A percentile compares a stretch with the other conserved stretches of the same genome.
Evolutionary conservation across 2,113 vertebrate species (phyloP).

Genomic region (Coregonus clupeaformis): DNA sequence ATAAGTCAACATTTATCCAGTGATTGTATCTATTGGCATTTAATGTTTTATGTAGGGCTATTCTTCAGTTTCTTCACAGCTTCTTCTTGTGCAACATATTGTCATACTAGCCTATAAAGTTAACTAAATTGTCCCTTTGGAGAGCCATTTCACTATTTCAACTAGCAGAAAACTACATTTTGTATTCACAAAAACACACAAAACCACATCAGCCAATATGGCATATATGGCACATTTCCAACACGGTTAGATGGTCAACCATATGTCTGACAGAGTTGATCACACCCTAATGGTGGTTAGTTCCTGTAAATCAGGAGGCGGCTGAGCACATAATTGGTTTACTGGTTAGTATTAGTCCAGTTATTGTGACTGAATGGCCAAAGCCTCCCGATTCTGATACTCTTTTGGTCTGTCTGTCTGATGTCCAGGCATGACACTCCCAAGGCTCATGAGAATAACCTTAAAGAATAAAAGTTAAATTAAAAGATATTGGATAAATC

Average conservation of each 20-base stretch:
- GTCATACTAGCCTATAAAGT: no score
- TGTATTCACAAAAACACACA: no score
- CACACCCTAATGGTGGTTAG: conserved; percentile 24
- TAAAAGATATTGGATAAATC: no score
- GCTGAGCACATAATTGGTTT: conserved; percentile 63
- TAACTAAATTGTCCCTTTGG: no score
- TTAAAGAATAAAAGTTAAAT: no score
- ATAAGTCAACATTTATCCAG: background rate
- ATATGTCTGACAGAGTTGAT: conserved; percentile 20
- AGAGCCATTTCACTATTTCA: no score
- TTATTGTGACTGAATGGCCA: conserved; percentile 24
- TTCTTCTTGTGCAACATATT: no score
- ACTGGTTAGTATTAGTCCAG: conserved; percentile 38
- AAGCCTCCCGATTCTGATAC: conserved; percentile 10
- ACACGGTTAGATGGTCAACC: conserved; percentile 1
- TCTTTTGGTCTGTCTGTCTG: background rate
- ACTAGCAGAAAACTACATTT: no score
- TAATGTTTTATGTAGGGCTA: background rate
- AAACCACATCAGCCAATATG: background rate
- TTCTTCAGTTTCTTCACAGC: background rate
- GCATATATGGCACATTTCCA: background rate
- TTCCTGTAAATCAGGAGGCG: conserved; percentile 1
- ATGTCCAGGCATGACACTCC: background rate
- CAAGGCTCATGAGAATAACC: no score
- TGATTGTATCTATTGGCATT: background rate